These are phyloP conservation scores for Acanthiza pusilla DNA, from an alignment of 2,797 vertebrate genomes.

Conservation along the genomic window DNA sequence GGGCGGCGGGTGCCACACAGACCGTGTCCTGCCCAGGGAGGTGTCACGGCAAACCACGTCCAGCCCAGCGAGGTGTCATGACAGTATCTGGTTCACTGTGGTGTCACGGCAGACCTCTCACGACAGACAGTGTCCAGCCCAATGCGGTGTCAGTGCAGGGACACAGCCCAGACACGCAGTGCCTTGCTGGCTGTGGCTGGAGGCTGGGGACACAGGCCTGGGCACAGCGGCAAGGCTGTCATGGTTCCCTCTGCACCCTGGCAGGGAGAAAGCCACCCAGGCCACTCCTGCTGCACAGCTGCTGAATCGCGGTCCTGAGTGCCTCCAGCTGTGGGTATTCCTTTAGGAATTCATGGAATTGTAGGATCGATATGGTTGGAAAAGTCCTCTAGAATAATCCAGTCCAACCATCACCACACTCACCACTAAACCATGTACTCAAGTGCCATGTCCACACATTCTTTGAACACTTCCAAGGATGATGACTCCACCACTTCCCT, in stretches of 20 bases:
- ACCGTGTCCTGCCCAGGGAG: not conserved
- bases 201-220: not conserved
- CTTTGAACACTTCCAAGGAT: not conserved
- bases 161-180: accelerated
- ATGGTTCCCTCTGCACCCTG: too few relatives aligned
- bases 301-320: accelerated
- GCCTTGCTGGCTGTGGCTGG: accelerated
- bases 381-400: not conserved
- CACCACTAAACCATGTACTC: not conserved
- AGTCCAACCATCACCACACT: not conserved
- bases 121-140: not conserved
- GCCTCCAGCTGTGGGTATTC: not conserved
- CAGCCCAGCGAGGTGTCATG: not conserved
- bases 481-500: not conserved
- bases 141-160: not conserved
- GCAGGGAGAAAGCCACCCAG: not conserved
- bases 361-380: not conserved
- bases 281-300: accelerated
- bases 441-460: not conserved
- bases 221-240: not conserved
- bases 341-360: not conserved
- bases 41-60: not conserved
- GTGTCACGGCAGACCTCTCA: not conserved
- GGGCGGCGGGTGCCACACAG: accelerated
- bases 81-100: too few relatives aligned